Conservation (phyloP, 2,888 invertebrate species). For the Megalurothrips usitatus region DNA sequence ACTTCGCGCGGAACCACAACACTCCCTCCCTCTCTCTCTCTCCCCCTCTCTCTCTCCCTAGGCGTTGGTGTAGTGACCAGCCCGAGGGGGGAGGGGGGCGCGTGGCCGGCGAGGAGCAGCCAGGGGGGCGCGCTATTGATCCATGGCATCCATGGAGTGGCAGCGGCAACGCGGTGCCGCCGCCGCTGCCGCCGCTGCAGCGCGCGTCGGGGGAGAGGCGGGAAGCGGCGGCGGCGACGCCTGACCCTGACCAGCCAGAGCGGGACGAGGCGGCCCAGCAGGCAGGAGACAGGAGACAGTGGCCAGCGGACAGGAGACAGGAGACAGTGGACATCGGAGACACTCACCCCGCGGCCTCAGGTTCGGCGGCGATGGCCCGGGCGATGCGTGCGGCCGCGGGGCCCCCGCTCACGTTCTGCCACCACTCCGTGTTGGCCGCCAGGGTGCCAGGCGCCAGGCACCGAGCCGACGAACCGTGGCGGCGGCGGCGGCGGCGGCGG, state of each 20-base stretch:
- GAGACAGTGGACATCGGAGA: too few species aligned
- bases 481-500: neutral
- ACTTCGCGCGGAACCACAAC: too few species aligned
- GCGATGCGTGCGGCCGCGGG: neutral
- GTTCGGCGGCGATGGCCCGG: neutral
- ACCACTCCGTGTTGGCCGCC: slow-evolving; percentile 23
- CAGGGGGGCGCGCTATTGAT: neutral
- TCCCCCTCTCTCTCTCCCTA: neutral
- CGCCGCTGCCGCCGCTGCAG: neutral
- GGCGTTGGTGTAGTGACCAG: neutral
- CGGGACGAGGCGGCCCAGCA: too few species aligned
- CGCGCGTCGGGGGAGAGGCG: too few species aligned
- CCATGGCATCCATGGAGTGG: neutral
- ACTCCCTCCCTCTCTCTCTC: too few species aligned
- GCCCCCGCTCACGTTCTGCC: neutral
- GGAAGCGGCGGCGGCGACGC: too few species aligned
- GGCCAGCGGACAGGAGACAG: too few species aligned
- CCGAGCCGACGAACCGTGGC: neutral
- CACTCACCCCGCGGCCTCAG: slow-evolving; percentile 1
- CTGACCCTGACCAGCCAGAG: neutral
- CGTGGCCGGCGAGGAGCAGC: neutral
- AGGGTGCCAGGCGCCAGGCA: neutral
- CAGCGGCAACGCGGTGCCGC: neutral
- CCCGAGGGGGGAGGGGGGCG: neutral
- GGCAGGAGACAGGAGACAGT: too few species aligned